phyloP scores from a whole-genome alignment of 2,113 vertebrate species.

The Crotalus horridus region DNA sequence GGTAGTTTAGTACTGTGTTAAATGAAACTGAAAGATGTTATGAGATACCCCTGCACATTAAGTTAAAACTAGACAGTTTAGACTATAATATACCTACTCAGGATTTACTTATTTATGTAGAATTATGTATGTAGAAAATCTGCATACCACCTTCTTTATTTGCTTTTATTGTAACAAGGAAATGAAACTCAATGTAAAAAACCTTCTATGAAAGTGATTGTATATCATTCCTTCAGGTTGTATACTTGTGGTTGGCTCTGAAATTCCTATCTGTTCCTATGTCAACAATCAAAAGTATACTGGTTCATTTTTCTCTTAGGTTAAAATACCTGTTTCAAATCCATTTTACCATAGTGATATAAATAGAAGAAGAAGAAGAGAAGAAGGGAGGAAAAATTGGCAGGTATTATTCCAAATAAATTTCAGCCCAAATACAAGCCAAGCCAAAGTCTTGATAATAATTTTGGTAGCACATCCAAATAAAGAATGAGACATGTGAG shows the following conservation, averaged over 20 bases:
- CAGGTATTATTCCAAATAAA: not conserved
- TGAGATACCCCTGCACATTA: not conserved
- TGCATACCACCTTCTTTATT: too few species aligned
- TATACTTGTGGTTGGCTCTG: not conserved
- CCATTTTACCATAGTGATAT: not conserved
- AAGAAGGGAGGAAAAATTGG: not conserved
- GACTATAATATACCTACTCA: not conserved
- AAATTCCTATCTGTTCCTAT: not conserved
- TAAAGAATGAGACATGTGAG: conserved; percentile 10
- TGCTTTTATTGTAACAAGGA: too few species aligned
- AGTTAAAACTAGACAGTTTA: not conserved
- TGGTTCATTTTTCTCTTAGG: not conserved
- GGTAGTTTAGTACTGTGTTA: not conserved
- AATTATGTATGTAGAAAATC: too few species aligned
- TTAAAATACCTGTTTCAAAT: not conserved
- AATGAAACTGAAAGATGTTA: not conserved
- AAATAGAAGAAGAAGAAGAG: not conserved
- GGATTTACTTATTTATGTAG: not conserved
- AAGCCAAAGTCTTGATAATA: not conserved
- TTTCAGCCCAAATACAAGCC: not conserved
- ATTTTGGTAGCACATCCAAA: conserved; percentile 3
- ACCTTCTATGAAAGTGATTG: not conserved
- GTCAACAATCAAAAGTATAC: not conserved
- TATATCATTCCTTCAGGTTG: not conserved
- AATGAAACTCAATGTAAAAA: too few species aligned